These are phyloP conservation scores for Channallabes apus DNA, from an alignment of 2,797 vertebrate species.

Conservation along the genomic window DNA sequence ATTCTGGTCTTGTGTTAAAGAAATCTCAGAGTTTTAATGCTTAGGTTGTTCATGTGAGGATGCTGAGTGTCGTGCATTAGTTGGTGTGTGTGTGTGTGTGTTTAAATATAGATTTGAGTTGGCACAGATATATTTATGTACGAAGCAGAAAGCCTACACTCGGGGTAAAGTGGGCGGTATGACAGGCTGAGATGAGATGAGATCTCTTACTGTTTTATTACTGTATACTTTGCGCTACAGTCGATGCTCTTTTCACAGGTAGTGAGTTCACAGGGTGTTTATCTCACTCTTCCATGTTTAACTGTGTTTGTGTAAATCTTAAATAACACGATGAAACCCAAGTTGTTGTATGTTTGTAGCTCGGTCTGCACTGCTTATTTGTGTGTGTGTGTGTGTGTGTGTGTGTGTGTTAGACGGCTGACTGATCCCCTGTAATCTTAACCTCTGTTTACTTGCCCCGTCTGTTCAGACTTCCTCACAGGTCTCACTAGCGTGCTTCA, in stretches of 20 bases:
- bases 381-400: not conserved
- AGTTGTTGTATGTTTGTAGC: not conserved
- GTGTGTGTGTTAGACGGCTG: not conserved
- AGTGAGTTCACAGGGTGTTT: not conserved
- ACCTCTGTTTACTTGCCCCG: conserved; percentile 3
- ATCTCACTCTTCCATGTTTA: not conserved
- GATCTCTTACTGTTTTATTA: not conserved
- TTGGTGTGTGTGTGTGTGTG: not conserved
- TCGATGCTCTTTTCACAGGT: not conserved
- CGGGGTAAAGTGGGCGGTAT: not conserved
- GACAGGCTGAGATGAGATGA: not conserved
- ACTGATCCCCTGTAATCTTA: not conserved
- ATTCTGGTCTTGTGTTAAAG: not conserved
- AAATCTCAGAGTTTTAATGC: not conserved
- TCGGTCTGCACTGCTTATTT: not conserved
- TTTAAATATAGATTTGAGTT: not conserved
- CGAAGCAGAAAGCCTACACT: not conserved
- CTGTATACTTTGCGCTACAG: not conserved
- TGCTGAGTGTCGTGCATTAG: not conserved
- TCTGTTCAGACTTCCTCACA: conserved; percentile 13
- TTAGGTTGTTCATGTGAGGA: not conserved
- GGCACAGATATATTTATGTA: not conserved
- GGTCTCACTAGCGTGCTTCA: not conserved
- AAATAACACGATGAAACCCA: not conserved
- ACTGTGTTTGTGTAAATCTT: not conserved